A percentile compares a stretch with the other conserved stretches of the same genome.
Conservation (phyloP, 2,113 vertebrate genomes). For the Danionella cerebrum region DNA sequence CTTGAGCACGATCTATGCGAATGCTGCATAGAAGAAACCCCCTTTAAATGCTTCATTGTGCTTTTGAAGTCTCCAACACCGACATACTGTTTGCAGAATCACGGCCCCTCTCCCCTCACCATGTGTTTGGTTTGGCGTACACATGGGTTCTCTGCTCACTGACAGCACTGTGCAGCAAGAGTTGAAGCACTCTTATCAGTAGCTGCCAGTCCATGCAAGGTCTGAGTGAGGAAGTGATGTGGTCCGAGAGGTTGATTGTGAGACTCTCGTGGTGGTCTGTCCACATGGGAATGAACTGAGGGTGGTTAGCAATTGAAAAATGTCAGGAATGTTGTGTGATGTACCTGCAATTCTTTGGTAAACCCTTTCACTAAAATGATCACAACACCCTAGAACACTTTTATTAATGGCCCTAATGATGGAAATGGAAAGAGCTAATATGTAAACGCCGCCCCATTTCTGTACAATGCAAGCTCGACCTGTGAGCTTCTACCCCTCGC, state of each 20-base stretch:
- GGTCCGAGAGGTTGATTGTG: neutral
- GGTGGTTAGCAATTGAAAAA: neutral
- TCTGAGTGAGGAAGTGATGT: conserved; percentile 17
- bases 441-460: too few species aligned
- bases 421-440: too few species aligned
- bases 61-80: neutral
- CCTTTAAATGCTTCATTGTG: neutral
- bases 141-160: neutral
- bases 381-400: too few species aligned
- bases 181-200: conserved; percentile 10
- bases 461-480: too few species aligned
- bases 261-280: neutral
- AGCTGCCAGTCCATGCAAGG: neutral
- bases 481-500: too few species aligned
- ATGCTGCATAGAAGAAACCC: neutral
- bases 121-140: neutral
- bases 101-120: neutral
- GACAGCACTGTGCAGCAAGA: neutral
- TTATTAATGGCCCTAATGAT: too few species aligned
- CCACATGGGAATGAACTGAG: neutral
- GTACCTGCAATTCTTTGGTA: neutral
- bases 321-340: neutral
- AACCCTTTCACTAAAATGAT: too few species aligned
- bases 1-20: too few species aligned
- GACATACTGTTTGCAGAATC: neutral